Evolutionary conservation across 2,113 vertebrate species (phyloP), one percentile per base, ranked within the genome.

Genomic region (Phaethornis superciliosus): DNA sequence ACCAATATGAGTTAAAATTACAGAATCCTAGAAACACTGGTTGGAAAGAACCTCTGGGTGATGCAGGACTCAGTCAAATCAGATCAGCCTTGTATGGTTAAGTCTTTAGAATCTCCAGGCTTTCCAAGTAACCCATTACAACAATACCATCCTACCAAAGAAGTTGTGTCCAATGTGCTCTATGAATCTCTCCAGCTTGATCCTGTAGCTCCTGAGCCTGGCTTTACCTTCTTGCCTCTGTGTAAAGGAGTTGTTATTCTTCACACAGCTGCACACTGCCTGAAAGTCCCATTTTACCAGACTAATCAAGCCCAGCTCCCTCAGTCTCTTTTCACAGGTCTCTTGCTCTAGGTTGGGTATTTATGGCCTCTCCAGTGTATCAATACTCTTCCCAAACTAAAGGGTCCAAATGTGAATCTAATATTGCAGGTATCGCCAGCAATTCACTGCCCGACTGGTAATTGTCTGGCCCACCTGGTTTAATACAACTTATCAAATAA

Each of bases 281-380:
- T 35, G 23, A 44, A 65, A 23, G 18, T 7, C 40, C 76, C 40
- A 27, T n/a, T 49, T 64, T 37, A 27, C n/a, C 33, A 52, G 13
- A 10, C 9, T 21, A 37, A 46, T n/a, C 9, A 21, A 81, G 13
- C 4, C 7, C 30, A 82, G 10, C 0, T 0, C n/a, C 15, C 47
- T 47, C 30, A 62, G 24, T 22, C 59, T 79, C 40, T 51, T 27
- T 24, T 65, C 11, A 3, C 0, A 32, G 23, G 12, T 81, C 24
- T 52, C 1, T 3, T 10, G 80, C 27, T 49, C 11, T 26, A 30
- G 11, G 32, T 23, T 74, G 42, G 51, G 2, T 9, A 55, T n/a
- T 58, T 55, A n/a, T 4, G 3, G 18, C 23, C 35, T 65, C 16
- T 46, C 7, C 27, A 59, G 21, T 59, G 79, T 75, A 12, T n/a